Conservation (phyloP, 2,797 vertebrate species). For the Sarcoramphus papa region DNA sequence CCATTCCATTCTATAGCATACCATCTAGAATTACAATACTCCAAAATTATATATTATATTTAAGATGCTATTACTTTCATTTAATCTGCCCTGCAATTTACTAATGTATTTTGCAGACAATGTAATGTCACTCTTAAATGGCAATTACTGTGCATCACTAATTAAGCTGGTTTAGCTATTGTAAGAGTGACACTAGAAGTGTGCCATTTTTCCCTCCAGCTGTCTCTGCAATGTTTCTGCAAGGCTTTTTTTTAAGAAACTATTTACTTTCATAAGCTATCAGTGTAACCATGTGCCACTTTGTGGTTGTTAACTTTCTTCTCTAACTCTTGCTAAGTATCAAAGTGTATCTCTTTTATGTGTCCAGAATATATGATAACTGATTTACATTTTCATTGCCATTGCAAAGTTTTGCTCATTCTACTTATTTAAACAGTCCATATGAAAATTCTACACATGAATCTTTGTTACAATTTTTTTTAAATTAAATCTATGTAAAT, state of each 20-base stretch:
- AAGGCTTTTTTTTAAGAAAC: neutral
- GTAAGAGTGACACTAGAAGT: neutral
- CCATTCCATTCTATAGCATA: neutral
- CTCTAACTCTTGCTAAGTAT: neutral
- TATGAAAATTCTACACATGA: neutral
- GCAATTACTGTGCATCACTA: neutral
- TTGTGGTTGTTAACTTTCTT: neutral
- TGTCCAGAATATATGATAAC: neutral
- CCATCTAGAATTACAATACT: neutral
- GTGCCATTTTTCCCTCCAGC: neutral
- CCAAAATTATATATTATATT: neutral
- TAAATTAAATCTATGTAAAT: neutral
- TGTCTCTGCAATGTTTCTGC: neutral
- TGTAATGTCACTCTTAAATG: neutral
- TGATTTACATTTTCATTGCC: neutral
- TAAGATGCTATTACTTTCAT: neutral
- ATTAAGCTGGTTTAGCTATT: constrained; percentile 21
- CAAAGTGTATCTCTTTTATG: neutral
- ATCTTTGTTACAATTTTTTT: neutral
- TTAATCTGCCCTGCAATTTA: neutral
- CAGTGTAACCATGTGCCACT: neutral
- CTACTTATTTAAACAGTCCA: neutral
- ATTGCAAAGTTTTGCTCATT: neutral
- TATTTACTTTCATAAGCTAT: neutral
- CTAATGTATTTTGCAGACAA: neutral